These are phyloP conservation scores for Acyrthosiphon pisum DNA, from an alignment of 1,140 invertebrate species.

Conservation along the genomic window DNA sequence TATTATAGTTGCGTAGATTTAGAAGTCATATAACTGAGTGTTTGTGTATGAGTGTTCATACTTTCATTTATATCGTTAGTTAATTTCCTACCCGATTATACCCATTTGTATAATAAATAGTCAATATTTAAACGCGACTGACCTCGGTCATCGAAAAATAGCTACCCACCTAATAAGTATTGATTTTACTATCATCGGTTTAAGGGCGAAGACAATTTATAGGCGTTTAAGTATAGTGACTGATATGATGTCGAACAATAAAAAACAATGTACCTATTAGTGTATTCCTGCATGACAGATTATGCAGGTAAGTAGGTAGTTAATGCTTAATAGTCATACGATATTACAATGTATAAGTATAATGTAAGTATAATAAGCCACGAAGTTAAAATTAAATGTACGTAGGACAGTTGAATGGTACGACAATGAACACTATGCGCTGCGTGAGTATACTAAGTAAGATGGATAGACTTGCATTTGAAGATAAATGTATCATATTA, in stretches of 20 bases:
- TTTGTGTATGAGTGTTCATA: no score
- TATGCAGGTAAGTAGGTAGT: background rate
- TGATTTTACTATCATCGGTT: background rate
- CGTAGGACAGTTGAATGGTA: background rate
- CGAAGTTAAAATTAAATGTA: background rate
- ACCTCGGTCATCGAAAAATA: background rate
- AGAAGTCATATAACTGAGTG: no score
- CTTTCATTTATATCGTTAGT: no score
- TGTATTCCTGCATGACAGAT: background rate
- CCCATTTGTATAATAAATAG: background rate
- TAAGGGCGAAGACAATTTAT: background rate
- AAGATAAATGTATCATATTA: no score
- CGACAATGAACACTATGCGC: background rate
- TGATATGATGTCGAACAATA: background rate
- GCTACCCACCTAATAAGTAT: background rate
- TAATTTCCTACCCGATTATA: background rate
- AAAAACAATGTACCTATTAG: background rate
- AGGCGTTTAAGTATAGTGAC: background rate
- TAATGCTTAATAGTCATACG: no score
- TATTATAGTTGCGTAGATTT: no score
- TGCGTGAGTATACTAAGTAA: background rate
- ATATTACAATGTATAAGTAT: no score
- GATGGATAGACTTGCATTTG: background rate
- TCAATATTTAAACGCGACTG: background rate
- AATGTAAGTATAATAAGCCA: background rate